A percentile compares a stretch with the other conserved stretches of the same genome.
These are phyloP conservation scores for Cephalopterus ornatus DNA, from an alignment of 2,113 vertebrate species.

Conservation along the genomic window DNA sequence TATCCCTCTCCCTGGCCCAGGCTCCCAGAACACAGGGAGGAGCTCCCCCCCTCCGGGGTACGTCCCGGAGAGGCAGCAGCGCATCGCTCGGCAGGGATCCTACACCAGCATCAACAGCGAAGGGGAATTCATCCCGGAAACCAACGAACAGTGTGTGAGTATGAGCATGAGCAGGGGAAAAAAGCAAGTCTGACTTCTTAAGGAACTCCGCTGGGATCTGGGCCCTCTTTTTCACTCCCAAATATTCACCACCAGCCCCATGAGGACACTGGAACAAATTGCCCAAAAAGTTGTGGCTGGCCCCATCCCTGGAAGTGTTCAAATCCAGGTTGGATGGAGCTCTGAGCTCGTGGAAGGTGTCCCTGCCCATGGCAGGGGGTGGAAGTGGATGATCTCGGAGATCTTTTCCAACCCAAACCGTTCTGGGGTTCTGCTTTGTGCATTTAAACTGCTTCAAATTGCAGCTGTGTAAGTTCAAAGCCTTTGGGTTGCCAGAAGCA, in stretches of 20 bases:
- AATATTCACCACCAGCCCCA: neutral
- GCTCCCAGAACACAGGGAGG: slow-evolving; percentile 90
- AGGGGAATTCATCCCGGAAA: slow-evolving; percentile 96
- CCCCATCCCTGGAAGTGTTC: neutral
- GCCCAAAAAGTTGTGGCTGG: neutral
- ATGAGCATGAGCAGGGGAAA: neutral
- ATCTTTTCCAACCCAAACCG: neutral
- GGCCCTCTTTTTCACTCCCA: neutral
- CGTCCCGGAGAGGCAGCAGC: slow-evolving; percentile 91
- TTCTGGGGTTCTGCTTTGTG: neutral
- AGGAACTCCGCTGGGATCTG: neutral
- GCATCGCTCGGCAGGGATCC: slow-evolving; percentile 93
- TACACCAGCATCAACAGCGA: slow-evolving; percentile 98
- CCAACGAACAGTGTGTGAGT: slow-evolving; percentile 93
- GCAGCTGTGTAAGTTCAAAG: neutral
- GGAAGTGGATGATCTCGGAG: neutral
- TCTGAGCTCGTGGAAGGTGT: neutral
- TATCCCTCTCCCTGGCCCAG: slow-evolving; percentile 63
- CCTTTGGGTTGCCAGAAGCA: neutral
- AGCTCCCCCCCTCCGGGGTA: slow-evolving; percentile 96
- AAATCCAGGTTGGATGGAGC: neutral
- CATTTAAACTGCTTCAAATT: neutral
- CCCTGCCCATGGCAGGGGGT: neutral
- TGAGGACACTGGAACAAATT: neutral
- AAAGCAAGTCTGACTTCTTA: too few relatives aligned